Evolutionary conservation across 2,888 invertebrate species (phyloP), one percentile per base, ranked within the genome.

Genomic region (Trichopoda pennipes): DNA sequence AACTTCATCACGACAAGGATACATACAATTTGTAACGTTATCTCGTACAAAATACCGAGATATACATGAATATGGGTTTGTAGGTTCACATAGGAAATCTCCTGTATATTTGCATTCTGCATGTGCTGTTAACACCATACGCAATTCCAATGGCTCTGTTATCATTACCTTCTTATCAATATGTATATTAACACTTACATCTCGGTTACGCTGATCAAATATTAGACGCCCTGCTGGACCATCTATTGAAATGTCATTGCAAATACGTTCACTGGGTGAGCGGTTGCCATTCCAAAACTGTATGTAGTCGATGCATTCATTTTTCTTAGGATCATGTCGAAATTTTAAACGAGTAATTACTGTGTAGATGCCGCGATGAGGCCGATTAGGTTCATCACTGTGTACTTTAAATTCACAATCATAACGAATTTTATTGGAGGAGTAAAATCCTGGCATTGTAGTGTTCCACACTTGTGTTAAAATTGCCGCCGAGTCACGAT

Each of bases 31-130:
- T 1, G 89, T 89, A 35, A 90, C 85, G 61, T 90, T 90, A 77
- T 91, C 91, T n/a, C 88, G 87, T 9, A 89, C 88, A 84, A 91
- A 90, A 70, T 88, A 86, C 0, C 89, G 86, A 10, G 90, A 90
- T 68, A 91, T 91, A 82, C 91, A 91, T 1, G 90, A 89, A 61
- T 88, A 85, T 21, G 85, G 86, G 64, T 89, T 86, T 17, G 85
- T 87, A 3, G 88, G 88, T 73, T 90, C 85, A 70, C 91, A 91
- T 2, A 87, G 80, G 51, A 90, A 89, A 70, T 89, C 89, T 0
- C 88, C 87, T 3, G 87, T 85, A 47, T 86, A 86, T 70, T 88
- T 89, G 68, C 90, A 91, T 61, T 88, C 86, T 1, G 89, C 88
- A 76, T 90, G 89, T 1, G 90, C 87, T 0, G 91, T 91, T 23